These are phyloP conservation scores for Rousettus madagascariensis DNA, from an alignment of 2,797 vertebrate genomes.

Conservation along the genomic window DNA sequence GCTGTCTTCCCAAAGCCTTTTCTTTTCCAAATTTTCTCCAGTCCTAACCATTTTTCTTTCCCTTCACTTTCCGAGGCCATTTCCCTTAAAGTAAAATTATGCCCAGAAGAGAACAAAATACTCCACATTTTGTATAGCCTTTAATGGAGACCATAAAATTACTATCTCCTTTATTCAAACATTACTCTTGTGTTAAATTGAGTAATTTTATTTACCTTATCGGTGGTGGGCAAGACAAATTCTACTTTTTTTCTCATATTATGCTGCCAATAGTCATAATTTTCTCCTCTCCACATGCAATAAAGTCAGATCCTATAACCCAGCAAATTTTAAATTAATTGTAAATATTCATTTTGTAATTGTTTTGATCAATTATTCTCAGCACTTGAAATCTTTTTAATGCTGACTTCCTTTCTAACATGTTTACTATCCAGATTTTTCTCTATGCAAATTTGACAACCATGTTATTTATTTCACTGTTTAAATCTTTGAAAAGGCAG, in stretches of 20 bases:
- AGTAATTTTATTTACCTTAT: neutral
- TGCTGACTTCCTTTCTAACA: neutral
- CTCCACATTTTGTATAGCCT: neutral
- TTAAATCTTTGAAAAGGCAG: neutral
- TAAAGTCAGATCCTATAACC: neutral
- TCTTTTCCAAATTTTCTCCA: slow-evolving; percentile 26
- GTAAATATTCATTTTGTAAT: neutral
- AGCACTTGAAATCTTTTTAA: neutral
- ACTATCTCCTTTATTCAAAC: neutral
- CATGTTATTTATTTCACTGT: neutral
- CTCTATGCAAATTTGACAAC: neutral
- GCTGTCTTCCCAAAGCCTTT: neutral
- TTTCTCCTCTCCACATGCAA: neutral
- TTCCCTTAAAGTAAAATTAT: neutral
- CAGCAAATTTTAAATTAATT: neutral
- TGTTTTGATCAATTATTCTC: neutral
- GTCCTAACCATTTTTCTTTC: slow-evolving; percentile 40
- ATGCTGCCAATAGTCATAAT: neutral
- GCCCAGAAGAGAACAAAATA: neutral
- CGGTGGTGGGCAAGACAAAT: neutral
- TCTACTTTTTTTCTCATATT: neutral
- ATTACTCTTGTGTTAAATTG: neutral
- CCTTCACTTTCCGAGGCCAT: neutral
- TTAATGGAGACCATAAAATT: neutral
- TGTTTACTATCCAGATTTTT: neutral